Evolutionary conservation across 2,888 invertebrate species (phyloP).

Genomic region (Eupithecia tripunctaria): DNA sequence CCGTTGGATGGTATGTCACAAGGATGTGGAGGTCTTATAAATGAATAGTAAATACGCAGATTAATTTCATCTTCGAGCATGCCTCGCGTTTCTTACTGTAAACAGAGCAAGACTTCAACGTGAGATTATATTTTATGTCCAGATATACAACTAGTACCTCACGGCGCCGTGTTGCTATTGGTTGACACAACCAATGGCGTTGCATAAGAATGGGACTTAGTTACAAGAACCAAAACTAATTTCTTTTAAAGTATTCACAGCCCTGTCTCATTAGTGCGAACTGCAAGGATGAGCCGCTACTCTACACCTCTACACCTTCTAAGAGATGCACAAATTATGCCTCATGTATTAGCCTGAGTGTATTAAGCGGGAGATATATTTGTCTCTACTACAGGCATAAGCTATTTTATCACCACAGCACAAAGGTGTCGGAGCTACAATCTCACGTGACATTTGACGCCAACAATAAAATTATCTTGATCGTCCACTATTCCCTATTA

Average conservation of each 20-base stretch:
- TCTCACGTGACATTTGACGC: conserved; percentile 22
- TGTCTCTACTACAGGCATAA: neutral
- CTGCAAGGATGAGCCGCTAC: neutral
- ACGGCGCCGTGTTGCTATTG: neutral
- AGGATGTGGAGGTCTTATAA: conserved; percentile 9
- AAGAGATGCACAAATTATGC: neutral
- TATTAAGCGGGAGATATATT: neutral
- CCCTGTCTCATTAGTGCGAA: neutral
- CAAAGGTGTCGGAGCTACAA: conserved; percentile 25
- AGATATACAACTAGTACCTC: neutral
- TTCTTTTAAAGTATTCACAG: neutral
- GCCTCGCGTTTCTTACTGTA: neutral
- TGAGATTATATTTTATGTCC: neutral
- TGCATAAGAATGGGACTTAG: neutral
- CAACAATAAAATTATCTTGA: conserved; percentile 34
- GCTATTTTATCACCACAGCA: conserved; percentile 11
- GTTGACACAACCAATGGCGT: neutral
- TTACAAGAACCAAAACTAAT: neutral
- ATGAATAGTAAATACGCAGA: neutral
- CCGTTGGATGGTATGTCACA: conserved; percentile 15
- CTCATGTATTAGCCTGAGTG: neutral
- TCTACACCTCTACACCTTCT: neutral
- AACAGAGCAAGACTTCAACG: neutral
- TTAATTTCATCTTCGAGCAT: neutral
- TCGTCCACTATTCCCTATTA: conserved; percentile 22